Evolutionary conservation across 2,888 invertebrate genomes (phyloP).

Genomic region (Ormyrus rosae): DNA sequence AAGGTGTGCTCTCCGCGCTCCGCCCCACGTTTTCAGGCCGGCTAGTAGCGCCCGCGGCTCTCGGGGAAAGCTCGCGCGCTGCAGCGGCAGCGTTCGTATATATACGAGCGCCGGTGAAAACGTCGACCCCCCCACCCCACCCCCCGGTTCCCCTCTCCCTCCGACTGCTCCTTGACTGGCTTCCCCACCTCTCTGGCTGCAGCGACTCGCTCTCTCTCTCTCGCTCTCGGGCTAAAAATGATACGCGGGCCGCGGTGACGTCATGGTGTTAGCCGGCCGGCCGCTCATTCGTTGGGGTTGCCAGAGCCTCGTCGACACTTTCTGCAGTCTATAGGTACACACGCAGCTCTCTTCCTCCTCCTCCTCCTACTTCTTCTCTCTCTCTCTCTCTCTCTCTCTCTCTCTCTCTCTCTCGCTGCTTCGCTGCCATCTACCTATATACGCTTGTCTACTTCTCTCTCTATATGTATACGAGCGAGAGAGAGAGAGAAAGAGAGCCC

Average conservation of each 20-base stretch:
- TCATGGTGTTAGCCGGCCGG: conserved; percentile 59
- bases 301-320: no score
- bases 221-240: conserved; percentile 67
- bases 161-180: conserved; percentile 36
- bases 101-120: conserved; percentile 53
- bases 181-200: conserved; percentile 27
- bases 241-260: conserved; percentile 66
- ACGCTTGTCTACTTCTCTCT: no score
- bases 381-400: conserved; percentile 25
- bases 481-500: no score
- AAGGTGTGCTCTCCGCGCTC: neutral
- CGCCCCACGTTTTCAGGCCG: conserved; percentile 64
- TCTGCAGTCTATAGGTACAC: neutral
- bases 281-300: no score
- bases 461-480: no score
- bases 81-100: conserved; percentile 45
- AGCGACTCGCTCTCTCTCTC: conserved; percentile 31
- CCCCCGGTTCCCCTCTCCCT: no score
- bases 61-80: conserved; percentile 67
- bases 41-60: conserved; percentile 60
- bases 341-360: neutral
- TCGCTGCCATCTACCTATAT: neutral
- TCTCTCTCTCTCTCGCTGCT: conserved; percentile 26
- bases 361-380: neutral
- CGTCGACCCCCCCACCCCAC: conserved; percentile 42